Evolutionary conservation across 2,888 invertebrate genomes (phyloP).

Genomic region (Eledona agricola): DNA sequence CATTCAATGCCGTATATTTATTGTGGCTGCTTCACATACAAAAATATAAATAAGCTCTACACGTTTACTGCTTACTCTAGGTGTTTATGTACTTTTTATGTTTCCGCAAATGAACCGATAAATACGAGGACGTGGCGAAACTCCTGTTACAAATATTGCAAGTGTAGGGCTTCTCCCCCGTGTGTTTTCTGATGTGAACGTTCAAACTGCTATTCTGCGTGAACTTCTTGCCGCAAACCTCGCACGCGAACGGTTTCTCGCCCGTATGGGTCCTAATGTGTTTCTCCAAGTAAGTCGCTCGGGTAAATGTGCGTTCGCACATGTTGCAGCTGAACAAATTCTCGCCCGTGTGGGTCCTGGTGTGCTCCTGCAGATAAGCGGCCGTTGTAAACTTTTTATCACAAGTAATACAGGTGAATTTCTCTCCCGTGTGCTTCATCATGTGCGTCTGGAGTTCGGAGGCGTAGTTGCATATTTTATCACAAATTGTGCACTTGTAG

Average conservation of each 20-base stretch:
- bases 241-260: conserved; percentile 61
- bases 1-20: conserved; percentile 1
- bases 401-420: conserved; percentile 51
- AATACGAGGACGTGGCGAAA: conserved; percentile 52
- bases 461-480: conserved; percentile 53
- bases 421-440: conserved; percentile 54
- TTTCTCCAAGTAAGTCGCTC: conserved; percentile 33
- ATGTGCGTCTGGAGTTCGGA: conserved; percentile 52
- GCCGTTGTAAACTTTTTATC: conserved; percentile 45
- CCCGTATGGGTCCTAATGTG: conserved; percentile 35
- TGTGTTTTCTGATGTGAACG: conserved; percentile 56
- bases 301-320: conserved; percentile 35
- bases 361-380: conserved; percentile 46
- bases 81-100: conserved; percentile 53
- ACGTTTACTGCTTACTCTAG: conserved; percentile 58
- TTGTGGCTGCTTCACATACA: conserved; percentile 16
- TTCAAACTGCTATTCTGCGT: conserved; percentile 67
- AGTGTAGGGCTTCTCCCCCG: conserved; percentile 44
- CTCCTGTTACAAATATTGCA: conserved; percentile 51
- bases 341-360: conserved; percentile 36
- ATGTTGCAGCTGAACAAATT: conserved; percentile 30
- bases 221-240: conserved; percentile 66
- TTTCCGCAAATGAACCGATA: conserved; percentile 50
- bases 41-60: conserved; percentile 61
- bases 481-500: conserved; percentile 54